Evolutionary conservation across 1,140 invertebrate genomes (phyloP).

Genomic region (Apis mellifera): DNA sequence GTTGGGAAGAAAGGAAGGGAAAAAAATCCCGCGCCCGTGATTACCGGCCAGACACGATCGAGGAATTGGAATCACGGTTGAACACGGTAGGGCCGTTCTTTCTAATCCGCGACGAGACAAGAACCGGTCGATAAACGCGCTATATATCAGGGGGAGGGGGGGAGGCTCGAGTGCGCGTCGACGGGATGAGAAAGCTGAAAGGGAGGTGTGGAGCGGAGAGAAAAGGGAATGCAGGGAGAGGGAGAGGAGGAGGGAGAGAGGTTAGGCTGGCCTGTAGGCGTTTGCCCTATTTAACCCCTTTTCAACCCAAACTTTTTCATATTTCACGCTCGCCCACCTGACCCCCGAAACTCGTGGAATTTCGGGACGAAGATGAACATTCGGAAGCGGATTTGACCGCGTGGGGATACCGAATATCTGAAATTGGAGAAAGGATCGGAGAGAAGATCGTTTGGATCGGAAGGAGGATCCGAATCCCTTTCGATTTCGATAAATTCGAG

Average conservation of each 20-base stretch:
- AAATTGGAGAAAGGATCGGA: not conserved
- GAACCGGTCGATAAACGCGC: constrained; percentile 56
- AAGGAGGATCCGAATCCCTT: no score
- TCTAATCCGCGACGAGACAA: constrained; percentile 62
- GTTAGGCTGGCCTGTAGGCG: constrained; percentile 20
- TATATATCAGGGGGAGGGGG: constrained; percentile 39
- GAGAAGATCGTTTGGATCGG: no score
- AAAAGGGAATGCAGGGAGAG: not conserved
- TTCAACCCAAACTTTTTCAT: constrained; percentile 29
- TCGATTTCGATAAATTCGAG: no score
- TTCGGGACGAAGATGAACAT: not conserved
- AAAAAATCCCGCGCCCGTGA: constrained; percentile 40
- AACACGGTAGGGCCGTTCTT: constrained; percentile 45
- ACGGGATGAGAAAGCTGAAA: constrained; percentile 46
- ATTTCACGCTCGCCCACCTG: not conserved
- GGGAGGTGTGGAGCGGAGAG: not conserved
- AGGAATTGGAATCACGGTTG: constrained; percentile 46
- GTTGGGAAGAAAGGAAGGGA: constrained; percentile 35
- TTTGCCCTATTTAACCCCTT: constrained; percentile 36
- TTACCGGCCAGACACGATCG: constrained; percentile 45
- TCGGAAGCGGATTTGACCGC: constrained; percentile 5
- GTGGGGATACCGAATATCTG: not conserved
- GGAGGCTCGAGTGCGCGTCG: constrained; percentile 15
- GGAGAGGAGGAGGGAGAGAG: not conserved
- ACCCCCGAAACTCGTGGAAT: not conserved